These are phyloP conservation scores for Porites rus DNA, from an alignment of 92 coral and sea anemone species.

Conservation along the genomic window DNA sequence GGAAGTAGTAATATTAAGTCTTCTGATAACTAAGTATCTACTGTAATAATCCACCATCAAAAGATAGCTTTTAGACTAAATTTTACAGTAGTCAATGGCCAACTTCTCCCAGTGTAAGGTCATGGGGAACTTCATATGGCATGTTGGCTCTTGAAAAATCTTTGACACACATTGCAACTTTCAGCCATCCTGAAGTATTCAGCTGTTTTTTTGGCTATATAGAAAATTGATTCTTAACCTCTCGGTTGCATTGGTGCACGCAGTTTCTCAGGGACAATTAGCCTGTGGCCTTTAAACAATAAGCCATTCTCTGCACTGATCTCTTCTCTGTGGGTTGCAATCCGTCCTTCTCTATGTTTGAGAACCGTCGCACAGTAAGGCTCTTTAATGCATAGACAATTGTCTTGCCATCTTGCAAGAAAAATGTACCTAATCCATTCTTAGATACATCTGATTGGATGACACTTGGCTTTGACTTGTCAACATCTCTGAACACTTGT, in stretches of 20 bases:
- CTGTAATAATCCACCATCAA: slow-evolving; percentile 22
- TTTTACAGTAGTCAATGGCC: no score
- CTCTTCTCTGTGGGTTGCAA: slow-evolving; percentile 49
- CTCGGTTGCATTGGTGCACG: not conserved
- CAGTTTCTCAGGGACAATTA: slow-evolving; percentile 6
- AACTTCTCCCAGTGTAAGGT: no score
- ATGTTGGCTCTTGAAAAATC: not conserved
- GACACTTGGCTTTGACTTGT: no score
- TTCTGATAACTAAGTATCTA: slow-evolving; percentile 30
- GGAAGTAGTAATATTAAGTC: not conserved
- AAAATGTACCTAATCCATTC: no score
- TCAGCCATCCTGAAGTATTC: not conserved
- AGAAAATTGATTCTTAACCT: not conserved
- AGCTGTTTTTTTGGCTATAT: not conserved
- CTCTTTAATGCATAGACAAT: no score
- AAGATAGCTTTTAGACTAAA: slow-evolving; percentile 10
- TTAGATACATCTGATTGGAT: no score
- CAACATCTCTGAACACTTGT: no score
- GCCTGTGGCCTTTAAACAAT: slow-evolving; percentile 52
- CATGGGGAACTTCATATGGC: slow-evolving; percentile 30
- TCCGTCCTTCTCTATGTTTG: no score
- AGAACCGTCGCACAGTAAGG: no score
- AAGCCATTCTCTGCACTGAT: slow-evolving; percentile 65
- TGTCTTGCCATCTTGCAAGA: no score
- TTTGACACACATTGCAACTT: slow-evolving; percentile 10